These are phyloP conservation scores for Terrapene triunguis DNA, from an alignment of 2,113 vertebrate genomes.

Conservation along the genomic window DNA sequence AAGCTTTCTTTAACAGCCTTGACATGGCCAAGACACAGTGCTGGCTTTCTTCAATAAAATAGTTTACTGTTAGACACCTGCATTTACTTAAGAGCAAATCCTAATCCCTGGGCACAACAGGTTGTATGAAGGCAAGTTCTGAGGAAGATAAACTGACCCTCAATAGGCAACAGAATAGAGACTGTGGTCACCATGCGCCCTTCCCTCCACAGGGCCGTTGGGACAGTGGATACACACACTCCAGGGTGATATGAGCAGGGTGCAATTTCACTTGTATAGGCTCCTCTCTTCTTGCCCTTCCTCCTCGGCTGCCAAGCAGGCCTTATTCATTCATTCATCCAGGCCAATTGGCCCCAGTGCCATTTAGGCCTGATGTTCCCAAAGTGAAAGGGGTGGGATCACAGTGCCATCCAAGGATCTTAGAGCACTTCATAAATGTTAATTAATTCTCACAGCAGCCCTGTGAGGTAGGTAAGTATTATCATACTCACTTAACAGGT, in stretches of 20 bases:
- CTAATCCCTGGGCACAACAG: background rate
- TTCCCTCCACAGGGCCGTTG: background rate
- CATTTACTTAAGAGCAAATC: background rate
- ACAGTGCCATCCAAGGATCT: background rate
- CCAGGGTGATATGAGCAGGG: background rate
- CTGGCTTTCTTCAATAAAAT: background rate
- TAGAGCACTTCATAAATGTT: background rate
- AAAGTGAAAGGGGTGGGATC: background rate
- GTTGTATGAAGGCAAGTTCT: background rate
- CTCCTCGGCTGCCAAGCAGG: background rate
- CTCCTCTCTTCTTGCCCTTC: background rate
- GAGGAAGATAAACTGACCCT: background rate
- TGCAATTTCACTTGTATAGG: background rate
- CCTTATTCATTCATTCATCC: background rate
- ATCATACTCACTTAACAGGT: background rate
- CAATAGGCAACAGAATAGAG: background rate
- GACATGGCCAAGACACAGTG: background rate
- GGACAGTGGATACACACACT: background rate
- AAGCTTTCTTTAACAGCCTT: background rate
- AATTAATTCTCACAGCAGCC: background rate
- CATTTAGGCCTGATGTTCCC: background rate
- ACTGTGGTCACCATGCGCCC: background rate
- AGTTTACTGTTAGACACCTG: constrained; percentile 3
- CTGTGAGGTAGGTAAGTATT: background rate
- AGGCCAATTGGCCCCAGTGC: rapidly evolving